These are phyloP conservation scores for Acrobasis repandana DNA, from an alignment of 2,888 invertebrate genomes.

Conservation along the genomic window DNA sequence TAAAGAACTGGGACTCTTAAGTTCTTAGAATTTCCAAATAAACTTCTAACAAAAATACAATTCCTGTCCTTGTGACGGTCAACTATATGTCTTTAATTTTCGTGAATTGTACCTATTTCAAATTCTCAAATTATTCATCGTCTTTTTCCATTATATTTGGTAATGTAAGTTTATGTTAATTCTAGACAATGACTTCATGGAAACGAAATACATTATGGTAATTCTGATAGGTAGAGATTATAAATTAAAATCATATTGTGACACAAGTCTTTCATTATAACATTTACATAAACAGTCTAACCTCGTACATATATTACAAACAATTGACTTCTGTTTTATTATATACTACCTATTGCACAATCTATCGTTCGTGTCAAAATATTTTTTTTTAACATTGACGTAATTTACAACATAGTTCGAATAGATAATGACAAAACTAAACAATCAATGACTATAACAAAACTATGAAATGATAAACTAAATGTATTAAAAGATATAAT, in stretches of 20 bases:
- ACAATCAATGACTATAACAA: background rate
- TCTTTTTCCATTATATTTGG: background rate
- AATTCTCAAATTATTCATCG: background rate
- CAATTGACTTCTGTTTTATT: background rate
- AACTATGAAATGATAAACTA: background rate
- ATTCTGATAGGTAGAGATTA: background rate
- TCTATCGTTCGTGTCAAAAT: conserved; percentile 3
- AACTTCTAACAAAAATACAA: too few relatives aligned
- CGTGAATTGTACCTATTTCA: background rate
- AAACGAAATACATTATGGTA: conserved; percentile 4
- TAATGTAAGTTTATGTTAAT: background rate
- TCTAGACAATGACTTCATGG: conserved; percentile 5
- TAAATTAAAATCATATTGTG: conserved; percentile 10
- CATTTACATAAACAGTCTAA: conserved; percentile 1
- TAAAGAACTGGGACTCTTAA: too few relatives aligned
- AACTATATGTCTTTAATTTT: background rate
- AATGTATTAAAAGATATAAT: background rate
- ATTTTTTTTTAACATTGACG: background rate
- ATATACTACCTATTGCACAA: conserved; percentile 7
- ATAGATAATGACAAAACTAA: background rate
- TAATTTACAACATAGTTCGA: background rate
- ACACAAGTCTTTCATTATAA: conserved; percentile 13
- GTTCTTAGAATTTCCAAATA: too few relatives aligned
- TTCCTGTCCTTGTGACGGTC: background rate
- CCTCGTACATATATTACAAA: background rate